Base-by-base conservation (phyloP, 2,888 invertebrate genomes). In the Caenorhabditis panamensis region DNA sequence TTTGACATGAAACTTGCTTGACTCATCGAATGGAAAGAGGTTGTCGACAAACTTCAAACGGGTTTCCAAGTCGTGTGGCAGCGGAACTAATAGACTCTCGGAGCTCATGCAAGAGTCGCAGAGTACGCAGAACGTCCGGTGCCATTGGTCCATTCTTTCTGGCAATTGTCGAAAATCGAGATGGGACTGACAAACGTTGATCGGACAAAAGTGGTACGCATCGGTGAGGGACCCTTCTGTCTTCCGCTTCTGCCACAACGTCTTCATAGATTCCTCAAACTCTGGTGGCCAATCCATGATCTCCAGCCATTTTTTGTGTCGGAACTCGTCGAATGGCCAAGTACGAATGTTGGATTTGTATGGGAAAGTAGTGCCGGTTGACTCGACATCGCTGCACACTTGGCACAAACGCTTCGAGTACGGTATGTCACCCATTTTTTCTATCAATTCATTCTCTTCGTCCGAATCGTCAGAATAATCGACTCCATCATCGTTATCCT, bases 261-360 rank as follows among this genome's bases (percentile, higher is more conserved):
- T 79, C 28, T 72, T 79, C 79, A 84, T 82, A 3, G 82, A 82
- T 16, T 82, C 83, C 20, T 84, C 83, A 20, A 82, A 81, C 16
- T 83, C 82, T 18, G 44, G 62, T 2, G 82, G 82, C 82, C 82
- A 84, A 51, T 82, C 77, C 83, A 84, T 83, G 11, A 83, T 78
- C 75, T 84, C 83, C 1, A 84, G 58, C 84, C 84, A 84, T 66
- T 83, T 84, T 44, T 72, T 69, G 47, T 84, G 84, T 16, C 83
- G 81, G 28, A 22, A 84, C 76, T 84, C 83, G 31, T 84, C 84
- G 51, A 82, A 83, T 4, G 84, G 84, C 84, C 84, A 84, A 1
- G 83, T 84, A 37, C 84, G 31, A 22, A 75, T 75, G 6, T 49
- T 61, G 47, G 66, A 75, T 22, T 75, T 75, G 61, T 41, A 75